Evolutionary conservation across 2,797 vertebrate genomes (phyloP).

Genomic region (Adrianichthys oophorus): DNA sequence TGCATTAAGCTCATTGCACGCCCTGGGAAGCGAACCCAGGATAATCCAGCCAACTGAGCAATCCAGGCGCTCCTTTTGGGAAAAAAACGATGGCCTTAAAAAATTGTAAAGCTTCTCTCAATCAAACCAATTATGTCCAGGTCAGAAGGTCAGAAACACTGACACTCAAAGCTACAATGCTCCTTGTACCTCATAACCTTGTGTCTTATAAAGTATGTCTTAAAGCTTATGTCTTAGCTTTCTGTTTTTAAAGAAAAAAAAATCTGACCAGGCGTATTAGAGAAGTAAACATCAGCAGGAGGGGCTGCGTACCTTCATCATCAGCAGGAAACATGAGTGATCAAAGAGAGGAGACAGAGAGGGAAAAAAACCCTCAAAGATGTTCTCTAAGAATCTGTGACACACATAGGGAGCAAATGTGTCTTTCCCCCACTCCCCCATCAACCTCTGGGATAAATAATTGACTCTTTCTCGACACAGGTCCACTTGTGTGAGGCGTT

Average conservation of each 20-base stretch:
- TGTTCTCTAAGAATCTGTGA: conserved; percentile 22
- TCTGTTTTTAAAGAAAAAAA: conserved; percentile 11
- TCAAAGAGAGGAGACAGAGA: conserved; percentile 12
- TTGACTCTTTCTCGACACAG: conserved; percentile 36
- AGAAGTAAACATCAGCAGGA: conserved; percentile 11
- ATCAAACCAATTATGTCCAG: neutral
- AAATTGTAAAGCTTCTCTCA: neutral
- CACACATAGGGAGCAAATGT: conserved; percentile 40
- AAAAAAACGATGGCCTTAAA: neutral
- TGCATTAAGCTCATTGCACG: too few relatives aligned
- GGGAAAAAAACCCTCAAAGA: neutral
- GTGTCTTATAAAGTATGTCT: conserved; percentile 38
- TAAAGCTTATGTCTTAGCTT: neutral
- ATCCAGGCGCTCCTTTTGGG: too few relatives aligned
- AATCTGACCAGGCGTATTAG: conserved; percentile 13
- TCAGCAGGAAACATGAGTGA: conserved; percentile 23
- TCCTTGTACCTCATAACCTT: conserved; percentile 5
- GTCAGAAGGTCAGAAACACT: neutral
- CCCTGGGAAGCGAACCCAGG: too few relatives aligned
- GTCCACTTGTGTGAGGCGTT: conserved; percentile 43
- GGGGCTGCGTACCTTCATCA: conserved; percentile 52
- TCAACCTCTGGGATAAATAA: conserved; percentile 51
- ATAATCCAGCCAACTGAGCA: too few relatives aligned
- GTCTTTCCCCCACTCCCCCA: conserved; percentile 27
- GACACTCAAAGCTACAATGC: too few relatives aligned